Conservation (phyloP, 1,140 invertebrate species). For the Atopsyche davidsoni region DNA sequence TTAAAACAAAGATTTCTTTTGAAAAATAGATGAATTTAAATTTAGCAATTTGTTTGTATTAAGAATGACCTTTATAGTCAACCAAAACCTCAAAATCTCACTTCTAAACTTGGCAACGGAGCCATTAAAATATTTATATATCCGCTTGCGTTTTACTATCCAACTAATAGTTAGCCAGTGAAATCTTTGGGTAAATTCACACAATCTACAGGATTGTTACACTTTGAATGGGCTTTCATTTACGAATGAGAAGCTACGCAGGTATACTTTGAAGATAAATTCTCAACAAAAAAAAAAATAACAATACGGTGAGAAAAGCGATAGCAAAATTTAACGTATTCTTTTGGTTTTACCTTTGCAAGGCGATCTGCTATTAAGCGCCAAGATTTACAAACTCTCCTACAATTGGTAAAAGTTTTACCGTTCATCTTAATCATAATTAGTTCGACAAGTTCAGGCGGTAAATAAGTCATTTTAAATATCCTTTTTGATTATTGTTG, state of each 20-base stretch:
- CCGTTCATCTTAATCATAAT: conserved; percentile 16
- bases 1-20: too few relatives aligned
- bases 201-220: conserved; percentile 2
- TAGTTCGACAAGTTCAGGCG: conserved; percentile 23
- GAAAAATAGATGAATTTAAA: too few relatives aligned
- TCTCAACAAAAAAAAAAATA: neutral
- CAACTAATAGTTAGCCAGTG: too few relatives aligned
- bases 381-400: conserved; percentile 21
- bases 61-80: too few relatives aligned
- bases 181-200: neutral
- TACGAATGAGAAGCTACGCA: neutral
- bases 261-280: neutral
- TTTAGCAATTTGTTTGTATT: too few relatives aligned
- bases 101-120: too few relatives aligned
- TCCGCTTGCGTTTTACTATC: too few relatives aligned
- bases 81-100: too few relatives aligned
- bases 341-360: conserved; percentile 6
- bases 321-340: neutral
- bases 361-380: conserved; percentile 16
- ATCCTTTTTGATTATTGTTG: neutral
- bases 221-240: neutral
- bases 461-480: conserved; percentile 5
- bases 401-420: conserved; percentile 12
- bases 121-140: too few relatives aligned
- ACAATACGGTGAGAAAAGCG: neutral